Base-by-base conservation (phyloP, 2,113 vertebrate genomes). In the Rhizomys pruinosus region DNA sequence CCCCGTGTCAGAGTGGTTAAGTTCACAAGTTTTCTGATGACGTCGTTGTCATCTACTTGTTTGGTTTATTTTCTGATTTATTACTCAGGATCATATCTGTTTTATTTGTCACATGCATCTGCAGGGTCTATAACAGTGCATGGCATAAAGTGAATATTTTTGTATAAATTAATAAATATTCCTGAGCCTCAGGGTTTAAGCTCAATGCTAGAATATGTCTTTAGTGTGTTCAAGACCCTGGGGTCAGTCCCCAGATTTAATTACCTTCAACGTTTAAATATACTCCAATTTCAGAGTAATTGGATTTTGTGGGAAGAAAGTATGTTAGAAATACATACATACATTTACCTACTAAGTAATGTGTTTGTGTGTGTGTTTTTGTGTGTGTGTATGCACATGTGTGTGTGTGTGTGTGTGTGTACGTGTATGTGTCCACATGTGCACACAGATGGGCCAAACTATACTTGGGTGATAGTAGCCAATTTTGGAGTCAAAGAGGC, bases 81-180 rank as follows among this genome's bases (percentile, higher is more conserved):
- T 25, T 59, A 91, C 57, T 88, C 22, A 66, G 77, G 39, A 55
- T 59, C 8, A 32, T 66, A 9, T 81, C 39, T 90, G 16, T 52
- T 64, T 93, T 92, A 61, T 68, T 88, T 81, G 81, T n/a, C 81
- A 5, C 27, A n/a, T 77, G 19, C 19, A 72, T 76, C 59, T 42
- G 19, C 15, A 69, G 68, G 5, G 3, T 42, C 71, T 87, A 3
- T 66, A 81, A 72, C 37, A 79, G 25, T 73, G 27, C 37, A 37
- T 68, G 32, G 16, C 47, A 64, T 27, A 89, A 74, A 94, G 37
- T 52, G 69, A 93, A 72, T 68, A 57, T 44, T 90, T 92, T 93
- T 89, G 32, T n/a, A 69, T 72, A n/a, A 94, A 77, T n/a, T n/a
- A n/a, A n/a, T 80, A 77, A 88, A 37, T 81, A 76, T 84, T 63